These are phyloP conservation scores for Colossoma macropomum DNA, from an alignment of 2,113 vertebrate species.

Conservation along the genomic window DNA sequence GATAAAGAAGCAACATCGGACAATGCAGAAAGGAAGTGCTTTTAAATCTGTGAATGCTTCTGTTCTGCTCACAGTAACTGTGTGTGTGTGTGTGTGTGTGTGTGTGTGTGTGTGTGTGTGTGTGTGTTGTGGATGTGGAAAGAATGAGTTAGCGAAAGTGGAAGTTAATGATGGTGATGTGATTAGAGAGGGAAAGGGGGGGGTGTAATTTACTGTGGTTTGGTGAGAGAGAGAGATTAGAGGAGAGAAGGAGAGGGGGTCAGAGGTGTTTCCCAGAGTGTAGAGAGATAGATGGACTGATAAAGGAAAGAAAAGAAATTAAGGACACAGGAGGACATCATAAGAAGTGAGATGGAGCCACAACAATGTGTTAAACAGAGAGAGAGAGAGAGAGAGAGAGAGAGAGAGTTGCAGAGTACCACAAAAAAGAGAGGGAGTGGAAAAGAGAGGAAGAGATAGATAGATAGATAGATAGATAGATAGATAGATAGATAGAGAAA, in stretches of 20 bases:
- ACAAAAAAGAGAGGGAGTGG: background rate
- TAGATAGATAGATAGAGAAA: too few species aligned
- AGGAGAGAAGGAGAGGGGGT: conserved; percentile 7
- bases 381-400: conserved; percentile 54
- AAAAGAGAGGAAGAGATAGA: background rate
- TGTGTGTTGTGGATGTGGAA: background rate
- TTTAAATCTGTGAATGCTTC: conserved; percentile 42
- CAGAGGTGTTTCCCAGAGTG: background rate
- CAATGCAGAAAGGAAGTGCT: conserved; percentile 41
- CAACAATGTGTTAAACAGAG: conserved; percentile 53
- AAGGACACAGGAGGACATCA: conserved; percentile 54
- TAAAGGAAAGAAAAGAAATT: conserved; percentile 56
- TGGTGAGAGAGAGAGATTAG: conserved; percentile 41
- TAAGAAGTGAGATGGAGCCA: conserved; percentile 59
- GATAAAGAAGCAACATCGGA: conserved; percentile 53
- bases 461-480: too few species aligned
- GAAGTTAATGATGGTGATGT: conserved; percentile 48
- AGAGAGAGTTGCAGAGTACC: background rate
- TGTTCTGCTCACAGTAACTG: conserved; percentile 25
- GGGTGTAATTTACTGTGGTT: conserved; percentile 50
- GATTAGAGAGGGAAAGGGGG: conserved; percentile 53
- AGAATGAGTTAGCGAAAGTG: conserved; percentile 30
- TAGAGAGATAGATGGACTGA: background rate
- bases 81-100: conserved; percentile 32
- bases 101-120: conserved; percentile 28